Conservation (phyloP, 2,113 vertebrate species). For the Tor tambroides region DNA sequence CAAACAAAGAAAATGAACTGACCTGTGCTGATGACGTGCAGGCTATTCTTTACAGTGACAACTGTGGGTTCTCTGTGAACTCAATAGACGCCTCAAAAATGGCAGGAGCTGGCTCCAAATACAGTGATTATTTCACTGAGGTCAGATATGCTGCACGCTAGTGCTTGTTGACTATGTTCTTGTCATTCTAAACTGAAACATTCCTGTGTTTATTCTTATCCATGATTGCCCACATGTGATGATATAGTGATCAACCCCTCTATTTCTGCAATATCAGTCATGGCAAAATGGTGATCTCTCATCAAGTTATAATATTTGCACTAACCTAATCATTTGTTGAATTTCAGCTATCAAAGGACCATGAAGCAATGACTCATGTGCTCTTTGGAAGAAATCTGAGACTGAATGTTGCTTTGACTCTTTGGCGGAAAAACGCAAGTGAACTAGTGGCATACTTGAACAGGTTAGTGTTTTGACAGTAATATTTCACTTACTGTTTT, state of each 20-base stretch:
- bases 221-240: background rate
- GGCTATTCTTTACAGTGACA: slow-evolving; percentile 80
- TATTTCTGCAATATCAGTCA: background rate
- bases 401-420: slow-evolving; percentile 94
- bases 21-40: slow-evolving; percentile 87
- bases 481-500: background rate
- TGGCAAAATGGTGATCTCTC: background rate
- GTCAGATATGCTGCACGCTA: slow-evolving; percentile 68
- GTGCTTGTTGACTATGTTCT: background rate
- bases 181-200: background rate
- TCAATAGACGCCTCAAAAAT: slow-evolving; percentile 84
- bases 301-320: background rate
- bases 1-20: slow-evolving; percentile 99
- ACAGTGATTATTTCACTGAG: slow-evolving; percentile 89
- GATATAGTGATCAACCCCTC: background rate
- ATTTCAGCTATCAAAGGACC: slow-evolving; percentile 91
- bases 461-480: slow-evolving; percentile 78
- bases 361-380: slow-evolving; percentile 92
- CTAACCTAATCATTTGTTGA: slow-evolving; percentile 4
- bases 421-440: slow-evolving; percentile 92
- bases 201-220: background rate
- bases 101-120: slow-evolving; percentile 88
- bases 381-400: slow-evolving; percentile 95
- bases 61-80: slow-evolving; percentile 81
- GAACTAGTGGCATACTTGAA: slow-evolving; percentile 95